A percentile compares a stretch with the other conserved stretches of the same genome.
These are phyloP conservation scores for Prionailurus bengalensis DNA, from an alignment of 2,113 vertebrate genomes.

Conservation along the genomic window DNA sequence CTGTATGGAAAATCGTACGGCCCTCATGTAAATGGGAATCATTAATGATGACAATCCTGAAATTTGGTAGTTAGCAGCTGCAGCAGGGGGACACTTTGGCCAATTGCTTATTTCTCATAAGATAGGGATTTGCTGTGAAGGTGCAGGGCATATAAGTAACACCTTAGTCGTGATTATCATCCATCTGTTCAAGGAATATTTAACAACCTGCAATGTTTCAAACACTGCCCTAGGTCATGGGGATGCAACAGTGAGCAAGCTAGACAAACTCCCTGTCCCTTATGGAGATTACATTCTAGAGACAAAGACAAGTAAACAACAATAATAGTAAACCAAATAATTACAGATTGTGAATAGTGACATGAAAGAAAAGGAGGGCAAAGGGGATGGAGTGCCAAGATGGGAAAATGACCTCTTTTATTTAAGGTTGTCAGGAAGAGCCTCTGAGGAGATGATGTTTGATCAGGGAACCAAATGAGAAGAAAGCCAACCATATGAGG, in stretches of 20 bases:
- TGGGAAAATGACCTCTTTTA: neutral
- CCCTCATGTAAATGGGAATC: neutral
- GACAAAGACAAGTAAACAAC: neutral
- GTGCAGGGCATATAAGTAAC: neutral
- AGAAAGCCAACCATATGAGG: neutral
- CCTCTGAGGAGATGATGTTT: neutral
- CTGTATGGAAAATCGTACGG: neutral
- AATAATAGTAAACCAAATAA: neutral
- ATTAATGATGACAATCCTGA: neutral
- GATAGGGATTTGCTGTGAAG: neutral
- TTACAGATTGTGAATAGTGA: neutral
- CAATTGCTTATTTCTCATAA: neutral
- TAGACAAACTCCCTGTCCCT: neutral
- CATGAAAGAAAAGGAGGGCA: neutral
- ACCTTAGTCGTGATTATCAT: neutral
- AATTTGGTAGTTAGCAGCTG: neutral
- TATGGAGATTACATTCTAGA: neutral
- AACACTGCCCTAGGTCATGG: neutral
- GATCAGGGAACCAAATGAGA: constrained; percentile 14
- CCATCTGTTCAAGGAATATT: neutral
- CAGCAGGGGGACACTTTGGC: neutral
- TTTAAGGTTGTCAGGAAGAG: neutral
- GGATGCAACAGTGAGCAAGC: neutral
- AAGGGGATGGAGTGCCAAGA: neutral
- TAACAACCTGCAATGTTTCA: neutral